Evolutionary conservation across 2,888 invertebrate genomes (phyloP).

Genomic region (Cheilosia scutellata): DNA sequence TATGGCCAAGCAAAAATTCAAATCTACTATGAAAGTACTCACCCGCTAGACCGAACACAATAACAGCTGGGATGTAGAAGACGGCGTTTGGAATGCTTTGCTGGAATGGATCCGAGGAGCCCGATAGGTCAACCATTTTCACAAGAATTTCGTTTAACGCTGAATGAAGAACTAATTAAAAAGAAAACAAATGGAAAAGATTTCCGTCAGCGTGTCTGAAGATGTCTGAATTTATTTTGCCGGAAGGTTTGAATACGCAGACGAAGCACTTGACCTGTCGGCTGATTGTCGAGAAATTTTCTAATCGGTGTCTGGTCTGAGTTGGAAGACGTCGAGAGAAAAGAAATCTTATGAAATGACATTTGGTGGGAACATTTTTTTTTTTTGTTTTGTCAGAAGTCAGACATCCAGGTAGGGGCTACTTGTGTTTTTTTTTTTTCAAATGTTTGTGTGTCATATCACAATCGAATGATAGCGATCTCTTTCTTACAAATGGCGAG

Average conservation of each 20-base stretch:
- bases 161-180: neutral
- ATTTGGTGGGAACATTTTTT: slow-evolving; percentile 37
- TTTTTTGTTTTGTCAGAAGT: slow-evolving; percentile 7
- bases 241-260: slow-evolving; percentile 48
- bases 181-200: neutral
- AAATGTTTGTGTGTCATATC: slow-evolving; percentile 15
- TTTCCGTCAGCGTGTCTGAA: neutral
- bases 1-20: slow-evolving; percentile 10
- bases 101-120: slow-evolving; percentile 91
- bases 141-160: neutral
- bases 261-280: slow-evolving; percentile 66
- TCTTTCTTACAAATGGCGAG: slow-evolving; percentile 18
- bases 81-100: slow-evolving; percentile 95
- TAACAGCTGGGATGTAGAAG: slow-evolving; percentile 93
- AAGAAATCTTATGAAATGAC: slow-evolving; percentile 40
- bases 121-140: slow-evolving; percentile 93
- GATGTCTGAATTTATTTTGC: slow-evolving; percentile 5
- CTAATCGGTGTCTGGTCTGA: slow-evolving; percentile 39
- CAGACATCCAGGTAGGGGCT: neutral
- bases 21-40: slow-evolving; percentile 80
- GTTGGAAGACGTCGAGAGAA: slow-evolving; percentile 50
- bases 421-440: slow-evolving; percentile 29
- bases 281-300: slow-evolving; percentile 63
- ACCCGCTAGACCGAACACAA: slow-evolving; percentile 92
- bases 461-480: slow-evolving; percentile 34